These are phyloP conservation scores for Camponotus pennsylvanicus DNA, from an alignment of 1,140 invertebrate genomes.

Conservation along the genomic window DNA sequence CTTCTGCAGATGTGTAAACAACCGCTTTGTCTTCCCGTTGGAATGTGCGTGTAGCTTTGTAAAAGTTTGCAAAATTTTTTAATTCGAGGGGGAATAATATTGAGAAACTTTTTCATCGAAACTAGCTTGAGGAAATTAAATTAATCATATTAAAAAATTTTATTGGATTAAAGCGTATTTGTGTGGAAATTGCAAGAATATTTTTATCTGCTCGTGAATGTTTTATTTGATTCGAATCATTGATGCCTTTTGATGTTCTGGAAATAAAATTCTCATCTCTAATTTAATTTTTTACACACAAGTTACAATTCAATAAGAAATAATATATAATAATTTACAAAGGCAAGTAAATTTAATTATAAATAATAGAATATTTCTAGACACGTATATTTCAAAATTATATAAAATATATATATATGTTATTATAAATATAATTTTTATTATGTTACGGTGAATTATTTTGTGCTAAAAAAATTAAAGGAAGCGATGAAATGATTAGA, in stretches of 20 bases:
- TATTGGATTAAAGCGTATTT: not conserved
- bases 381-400: not conserved
- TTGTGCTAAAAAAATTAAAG: not conserved
- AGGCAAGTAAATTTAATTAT: not conserved
- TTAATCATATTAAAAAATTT: not conserved
- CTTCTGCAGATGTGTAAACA: too few relatives aligned
- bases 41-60: not conserved
- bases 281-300: not conserved
- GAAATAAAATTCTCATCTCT: not conserved
- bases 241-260: not conserved
- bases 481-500: conserved; percentile 5
- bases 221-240: not conserved
- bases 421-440: not conserved
- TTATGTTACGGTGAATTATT: not conserved
- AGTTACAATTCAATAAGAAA: not conserved
- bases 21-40: not conserved
- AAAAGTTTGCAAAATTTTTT: not conserved
- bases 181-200: not conserved
- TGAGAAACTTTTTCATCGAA: not conserved
- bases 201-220: not conserved
- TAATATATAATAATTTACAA: not conserved
- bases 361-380: not conserved
- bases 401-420: not conserved
- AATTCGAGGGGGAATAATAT: conserved; percentile 1
- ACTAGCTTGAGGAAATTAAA: not conserved